Evolutionary conservation across 2,113 vertebrate species (phyloP).

Genomic region (Blennius ocellaris): DNA sequence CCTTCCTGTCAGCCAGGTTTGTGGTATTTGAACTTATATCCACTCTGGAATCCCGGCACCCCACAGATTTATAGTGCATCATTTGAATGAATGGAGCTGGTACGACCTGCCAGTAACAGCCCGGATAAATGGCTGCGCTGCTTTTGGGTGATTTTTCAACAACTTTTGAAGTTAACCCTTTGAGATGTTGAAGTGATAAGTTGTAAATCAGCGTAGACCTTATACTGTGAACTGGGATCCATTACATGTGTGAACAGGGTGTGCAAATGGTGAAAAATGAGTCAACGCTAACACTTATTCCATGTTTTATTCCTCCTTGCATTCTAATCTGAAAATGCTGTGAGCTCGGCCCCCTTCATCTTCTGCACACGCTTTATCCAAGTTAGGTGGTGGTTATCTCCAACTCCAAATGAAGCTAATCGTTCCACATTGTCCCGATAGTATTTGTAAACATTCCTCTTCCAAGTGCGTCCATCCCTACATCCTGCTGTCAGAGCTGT

Average conservation of each 20-base stretch:
- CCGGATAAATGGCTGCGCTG: constrained; percentile 36
- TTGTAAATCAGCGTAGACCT: constrained; percentile 45
- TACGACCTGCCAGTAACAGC: constrained; percentile 23
- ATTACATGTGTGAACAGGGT: constrained; percentile 30
- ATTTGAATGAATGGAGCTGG: constrained; percentile 26
- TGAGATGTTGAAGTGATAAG: constrained; percentile 49
- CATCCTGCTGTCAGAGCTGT: constrained; percentile 25
- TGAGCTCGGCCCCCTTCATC: too few species aligned
- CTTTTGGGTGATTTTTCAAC: constrained; percentile 45
- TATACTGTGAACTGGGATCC: constrained; percentile 27
- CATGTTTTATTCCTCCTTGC: background rate
- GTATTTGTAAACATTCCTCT: constrained; percentile 13
- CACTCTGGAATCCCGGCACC: constrained; percentile 27
- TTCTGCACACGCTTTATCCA: too few species aligned
- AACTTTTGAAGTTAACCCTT: constrained; percentile 23
- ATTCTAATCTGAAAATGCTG: background rate
- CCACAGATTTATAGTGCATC: constrained; percentile 45
- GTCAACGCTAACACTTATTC: background rate
- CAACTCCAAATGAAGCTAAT: background rate
- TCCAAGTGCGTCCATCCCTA: constrained; percentile 8
- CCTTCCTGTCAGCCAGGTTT: constrained; percentile 38
- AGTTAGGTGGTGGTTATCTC: background rate
- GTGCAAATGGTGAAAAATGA: background rate
- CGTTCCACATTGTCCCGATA: background rate
- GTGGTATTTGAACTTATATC: constrained; percentile 41